These are phyloP conservation scores for Drosophila nr. medialis DNA, from an alignment of 2,888 invertebrate species.

Conservation along the genomic window DNA sequence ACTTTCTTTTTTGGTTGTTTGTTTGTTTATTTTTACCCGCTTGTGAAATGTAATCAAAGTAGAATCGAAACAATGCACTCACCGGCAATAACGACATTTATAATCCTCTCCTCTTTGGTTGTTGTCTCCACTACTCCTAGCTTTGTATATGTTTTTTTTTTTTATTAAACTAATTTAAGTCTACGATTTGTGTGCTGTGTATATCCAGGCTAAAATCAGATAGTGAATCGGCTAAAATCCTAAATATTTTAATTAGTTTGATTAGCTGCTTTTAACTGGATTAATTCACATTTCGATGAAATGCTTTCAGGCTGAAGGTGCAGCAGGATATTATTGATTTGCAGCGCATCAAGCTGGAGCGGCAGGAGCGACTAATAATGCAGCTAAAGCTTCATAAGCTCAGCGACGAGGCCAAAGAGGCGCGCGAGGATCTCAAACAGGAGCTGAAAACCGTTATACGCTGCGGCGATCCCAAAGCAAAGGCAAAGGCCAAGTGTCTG, in stretches of 20 bases:
- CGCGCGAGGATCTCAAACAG: slow-evolving; percentile 87
- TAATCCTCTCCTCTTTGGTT: not conserved
- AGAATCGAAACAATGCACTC: not conserved
- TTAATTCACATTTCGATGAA: not conserved
- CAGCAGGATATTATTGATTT: slow-evolving; percentile 90
- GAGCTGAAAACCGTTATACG: slow-evolving; percentile 86
- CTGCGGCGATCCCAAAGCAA: slow-evolving; percentile 86
- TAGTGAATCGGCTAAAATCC: not conserved
- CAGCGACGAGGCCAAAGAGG: slow-evolving; percentile 87
- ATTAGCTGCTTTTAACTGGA: not conserved
- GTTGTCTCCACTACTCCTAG: not conserved
- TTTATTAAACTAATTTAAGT: too few species aligned
- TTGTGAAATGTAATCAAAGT: not conserved
- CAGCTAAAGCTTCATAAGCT: slow-evolving; percentile 90
- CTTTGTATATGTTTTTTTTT: too few species aligned
- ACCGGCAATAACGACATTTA: not conserved
- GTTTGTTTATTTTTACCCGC: not conserved
- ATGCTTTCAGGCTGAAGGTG: slow-evolving; percentile 86
- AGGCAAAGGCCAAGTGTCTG: slow-evolving; percentile 85
- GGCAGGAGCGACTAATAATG: slow-evolving; percentile 90
- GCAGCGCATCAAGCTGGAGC: slow-evolving; percentile 89
- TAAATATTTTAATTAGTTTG: not conserved
- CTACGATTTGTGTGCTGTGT: too few species aligned
- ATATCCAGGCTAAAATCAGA: not conserved
- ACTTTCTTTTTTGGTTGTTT: not conserved